Evolutionary conservation across 2,888 invertebrate species (phyloP).

Genomic region (Thera britannica): DNA sequence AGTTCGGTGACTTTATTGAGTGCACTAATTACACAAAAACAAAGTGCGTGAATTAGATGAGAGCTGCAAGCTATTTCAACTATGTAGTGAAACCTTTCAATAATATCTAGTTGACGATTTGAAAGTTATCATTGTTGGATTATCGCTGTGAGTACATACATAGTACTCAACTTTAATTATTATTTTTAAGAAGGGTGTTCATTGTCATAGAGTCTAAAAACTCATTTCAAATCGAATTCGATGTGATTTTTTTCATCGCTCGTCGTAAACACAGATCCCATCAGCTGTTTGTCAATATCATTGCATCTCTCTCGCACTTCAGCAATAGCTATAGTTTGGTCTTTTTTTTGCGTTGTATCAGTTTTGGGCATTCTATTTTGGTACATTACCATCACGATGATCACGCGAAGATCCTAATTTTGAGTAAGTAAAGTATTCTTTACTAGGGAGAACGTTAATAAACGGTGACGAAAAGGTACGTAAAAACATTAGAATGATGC

Average conservation of each 20-base stretch:
- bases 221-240: neutral
- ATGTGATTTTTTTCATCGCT: neutral
- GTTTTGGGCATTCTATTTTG: constrained; percentile 84
- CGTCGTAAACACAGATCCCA: constrained; percentile 43
- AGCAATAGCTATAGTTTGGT: constrained; percentile 56
- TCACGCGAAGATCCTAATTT: constrained; percentile 76
- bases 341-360: constrained; percentile 71
- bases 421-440: constrained; percentile 63
- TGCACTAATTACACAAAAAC: constrained; percentile 8
- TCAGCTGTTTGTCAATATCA: constrained; percentile 82
- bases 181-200: too few species aligned
- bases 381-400: constrained; percentile 82
- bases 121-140: constrained; percentile 26
- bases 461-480: constrained; percentile 66
- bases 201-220: too few species aligned
- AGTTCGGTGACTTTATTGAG: neutral
- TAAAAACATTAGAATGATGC: constrained; percentile 14
- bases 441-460: constrained; percentile 58
- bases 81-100: constrained; percentile 17
- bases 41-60: constrained; percentile 13
- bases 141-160: constrained; percentile 32
- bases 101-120: constrained; percentile 27
- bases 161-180: too few species aligned
- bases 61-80: neutral
- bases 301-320: constrained; percentile 67